Evolutionary conservation across 2,888 invertebrate genomes (phyloP).

Genomic region (Mycalesis mineus): DNA sequence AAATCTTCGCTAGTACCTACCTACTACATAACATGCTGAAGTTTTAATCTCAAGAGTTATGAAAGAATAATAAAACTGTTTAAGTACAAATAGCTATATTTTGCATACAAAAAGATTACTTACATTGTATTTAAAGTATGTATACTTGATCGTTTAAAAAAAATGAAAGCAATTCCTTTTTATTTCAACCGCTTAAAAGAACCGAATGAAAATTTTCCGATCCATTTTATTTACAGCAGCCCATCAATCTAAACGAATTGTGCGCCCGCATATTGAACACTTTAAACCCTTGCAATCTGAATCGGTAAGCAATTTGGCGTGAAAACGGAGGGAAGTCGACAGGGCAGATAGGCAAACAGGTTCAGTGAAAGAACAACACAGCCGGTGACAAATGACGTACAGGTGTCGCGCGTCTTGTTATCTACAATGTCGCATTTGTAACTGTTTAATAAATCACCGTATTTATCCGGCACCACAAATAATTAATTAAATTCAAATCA

Average conservation of each 20-base stretch:
- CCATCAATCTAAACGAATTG: conserved; percentile 39
- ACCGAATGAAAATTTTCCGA: conserved; percentile 26
- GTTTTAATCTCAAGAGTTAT: too few species aligned
- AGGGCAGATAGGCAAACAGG: conserved; percentile 48
- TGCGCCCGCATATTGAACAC: conserved; percentile 32
- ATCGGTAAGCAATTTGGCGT: conserved; percentile 53
- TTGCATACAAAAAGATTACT: too few species aligned
- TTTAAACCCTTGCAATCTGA: conserved; percentile 33
- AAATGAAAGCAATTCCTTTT: conserved; percentile 10
- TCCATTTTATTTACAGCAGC: conserved; percentile 24
- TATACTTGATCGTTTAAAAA: background rate
- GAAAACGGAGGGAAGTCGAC: conserved; percentile 46
- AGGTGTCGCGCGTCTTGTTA: conserved; percentile 58
- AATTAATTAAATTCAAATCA: too few species aligned
- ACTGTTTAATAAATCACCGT: conserved; percentile 4
- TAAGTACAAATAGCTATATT: too few species aligned
- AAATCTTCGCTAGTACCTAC: too few species aligned
- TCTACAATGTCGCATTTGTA: conserved; percentile 16
- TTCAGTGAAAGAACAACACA: conserved; percentile 44
- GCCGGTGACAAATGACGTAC: conserved; percentile 68
- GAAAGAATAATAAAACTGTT: too few species aligned
- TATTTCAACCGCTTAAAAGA: conserved; percentile 15
- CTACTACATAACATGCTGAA: too few species aligned
- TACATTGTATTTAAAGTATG: too few species aligned
- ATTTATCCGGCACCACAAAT: background rate